phyloP scores from a whole-genome alignment of 92 coral and sea anemone species.

The Desmophyllum pertusum region DNA sequence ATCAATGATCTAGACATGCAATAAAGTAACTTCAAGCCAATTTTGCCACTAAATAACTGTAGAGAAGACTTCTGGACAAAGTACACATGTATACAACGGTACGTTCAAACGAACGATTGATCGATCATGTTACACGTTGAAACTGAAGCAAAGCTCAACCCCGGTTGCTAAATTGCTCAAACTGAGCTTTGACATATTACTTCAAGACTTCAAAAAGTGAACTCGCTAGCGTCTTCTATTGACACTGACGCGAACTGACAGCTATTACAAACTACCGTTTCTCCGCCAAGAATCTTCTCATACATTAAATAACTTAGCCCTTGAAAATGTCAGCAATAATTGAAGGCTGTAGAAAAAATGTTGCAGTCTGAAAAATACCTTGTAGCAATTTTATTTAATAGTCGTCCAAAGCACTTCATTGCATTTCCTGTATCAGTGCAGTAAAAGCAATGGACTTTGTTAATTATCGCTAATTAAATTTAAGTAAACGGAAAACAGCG shows the following conservation, averaged over 20 bases:
- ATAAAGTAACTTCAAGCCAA: neutral
- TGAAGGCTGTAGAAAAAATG: neutral
- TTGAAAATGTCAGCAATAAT: neutral
- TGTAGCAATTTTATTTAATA: neutral
- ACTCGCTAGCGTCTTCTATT: neutral
- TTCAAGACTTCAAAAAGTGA: neutral
- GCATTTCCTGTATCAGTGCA: neutral
- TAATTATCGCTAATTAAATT: neutral
- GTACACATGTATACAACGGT: neutral
- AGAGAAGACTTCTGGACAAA: neutral
- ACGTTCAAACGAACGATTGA: neutral
- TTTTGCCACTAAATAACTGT: neutral
- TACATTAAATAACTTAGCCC: neutral
- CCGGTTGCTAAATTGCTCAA: too few relatives aligned
- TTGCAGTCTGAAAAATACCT: neutral
- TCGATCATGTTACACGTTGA: neutral
- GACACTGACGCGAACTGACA: neutral
- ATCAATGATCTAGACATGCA: neutral
- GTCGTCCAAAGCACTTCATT: neutral
- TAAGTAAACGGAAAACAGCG: neutral
- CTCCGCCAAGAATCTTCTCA: neutral
- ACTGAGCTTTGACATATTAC: neutral
- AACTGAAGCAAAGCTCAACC: neutral
- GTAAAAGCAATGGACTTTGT: neutral
- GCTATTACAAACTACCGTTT: neutral